Evolutionary conservation across 2,113 vertebrate species (phyloP).

Genomic region (Eurypyga helias): DNA sequence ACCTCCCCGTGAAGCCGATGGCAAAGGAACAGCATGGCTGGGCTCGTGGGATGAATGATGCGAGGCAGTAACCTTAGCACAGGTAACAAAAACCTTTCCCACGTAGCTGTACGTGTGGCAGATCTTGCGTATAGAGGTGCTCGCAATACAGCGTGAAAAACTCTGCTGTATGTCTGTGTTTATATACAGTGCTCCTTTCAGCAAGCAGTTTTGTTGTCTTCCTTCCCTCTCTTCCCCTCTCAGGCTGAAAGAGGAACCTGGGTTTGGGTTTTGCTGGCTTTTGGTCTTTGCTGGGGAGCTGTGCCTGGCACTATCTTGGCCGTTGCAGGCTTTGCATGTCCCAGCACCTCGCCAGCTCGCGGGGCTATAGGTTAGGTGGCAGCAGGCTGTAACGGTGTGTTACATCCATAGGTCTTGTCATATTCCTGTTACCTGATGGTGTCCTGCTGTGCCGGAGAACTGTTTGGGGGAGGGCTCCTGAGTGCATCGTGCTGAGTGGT

Average conservation of each 20-base stretch:
- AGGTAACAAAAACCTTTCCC: background rate
- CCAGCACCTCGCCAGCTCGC: fast-evolving
- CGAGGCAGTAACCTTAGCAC: background rate
- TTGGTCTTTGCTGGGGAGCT: background rate
- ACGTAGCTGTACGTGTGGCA: background rate
- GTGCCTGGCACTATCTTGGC: background rate
- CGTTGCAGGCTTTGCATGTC: background rate
- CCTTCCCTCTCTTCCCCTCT: background rate
- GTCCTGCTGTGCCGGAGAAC: background rate
- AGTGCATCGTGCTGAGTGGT: background rate
- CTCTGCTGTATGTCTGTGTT: background rate
- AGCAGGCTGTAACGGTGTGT: background rate
- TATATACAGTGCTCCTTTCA: background rate
- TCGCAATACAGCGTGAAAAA: background rate
- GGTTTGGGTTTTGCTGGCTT: background rate
- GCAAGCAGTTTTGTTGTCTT: background rate
- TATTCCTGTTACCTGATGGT: fast-evolving
- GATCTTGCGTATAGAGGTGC: background rate
- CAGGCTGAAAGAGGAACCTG: background rate
- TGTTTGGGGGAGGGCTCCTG: fast-evolving
- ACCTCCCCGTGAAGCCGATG: background rate
- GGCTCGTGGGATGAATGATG: background rate
- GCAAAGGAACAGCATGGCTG: background rate
- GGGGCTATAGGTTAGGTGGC: background rate
- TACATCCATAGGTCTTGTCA: background rate